Base-by-base conservation (phyloP, 1,140 invertebrate species). In the Drosophila navojoa region DNA sequence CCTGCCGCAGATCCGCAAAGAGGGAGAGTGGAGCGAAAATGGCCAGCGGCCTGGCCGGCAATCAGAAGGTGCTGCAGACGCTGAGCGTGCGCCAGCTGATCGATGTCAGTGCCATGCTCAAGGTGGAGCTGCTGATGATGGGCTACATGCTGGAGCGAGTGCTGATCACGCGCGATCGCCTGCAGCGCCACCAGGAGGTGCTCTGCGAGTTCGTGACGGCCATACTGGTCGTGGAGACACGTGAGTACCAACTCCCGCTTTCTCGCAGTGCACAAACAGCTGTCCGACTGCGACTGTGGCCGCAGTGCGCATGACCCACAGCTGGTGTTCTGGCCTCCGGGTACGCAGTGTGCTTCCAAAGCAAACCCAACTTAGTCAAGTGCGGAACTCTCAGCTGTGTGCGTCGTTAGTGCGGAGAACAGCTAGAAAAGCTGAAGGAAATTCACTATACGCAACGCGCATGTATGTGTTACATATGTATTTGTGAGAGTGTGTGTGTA, bases 371-470 rank as follows among this genome's bases (percentile, higher is more conserved):
- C 57, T 72, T 76, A 90, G 85, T 90, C 70, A 90, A 90, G 78
- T 90, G 85, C 85, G 78, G 85, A 90, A 78, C 81, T 85, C 76
- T 86, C 85, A 90, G 81, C 86, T 90, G 85, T 90, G 78, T 80
- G 81, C 78, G 50, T 80, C 77, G 77, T 79, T 77, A 77, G 84
- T 89, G 79, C 82, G 84, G 79, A 84, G 77, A 68, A 70, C 61
- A 53, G 47, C 52, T 50, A 77, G 66, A 69, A 25, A 76, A 64
- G 70, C 76, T 75, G 79, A 82, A 79, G 76, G 70, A 81, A 72
- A 81, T 77, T 60, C 74, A 70, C 61, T 80, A 76, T 64, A 76
- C 67, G 71, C 68, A 71, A 67, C 81, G 82, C 74, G 81, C 81
- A 87, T 86, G 81, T 86, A 86, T 86, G 81, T 86, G 81, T 70